A percentile compares a stretch with the other conserved stretches of the same genome.
These are phyloP conservation scores for Malthinus flaveolus DNA, from an alignment of 2,888 invertebrate species.

Conservation along the genomic window DNA sequence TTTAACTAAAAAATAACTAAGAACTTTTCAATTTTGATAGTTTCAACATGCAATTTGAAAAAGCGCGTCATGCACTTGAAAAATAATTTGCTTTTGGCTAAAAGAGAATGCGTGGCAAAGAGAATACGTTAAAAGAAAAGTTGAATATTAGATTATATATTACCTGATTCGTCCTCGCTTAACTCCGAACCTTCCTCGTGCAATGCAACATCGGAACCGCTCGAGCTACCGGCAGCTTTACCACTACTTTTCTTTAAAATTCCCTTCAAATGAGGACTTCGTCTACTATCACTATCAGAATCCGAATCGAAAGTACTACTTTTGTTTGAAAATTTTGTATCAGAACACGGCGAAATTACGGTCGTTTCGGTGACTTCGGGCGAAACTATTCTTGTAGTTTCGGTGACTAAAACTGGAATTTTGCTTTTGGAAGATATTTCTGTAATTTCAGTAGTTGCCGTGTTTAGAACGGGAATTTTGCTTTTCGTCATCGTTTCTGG, in stretches of 20 bases:
- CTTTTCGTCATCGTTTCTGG: slow-evolving; percentile 33
- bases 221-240: slow-evolving; percentile 63
- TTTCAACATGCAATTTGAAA: slow-evolving; percentile 19
- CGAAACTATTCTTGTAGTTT: slow-evolving; percentile 44
- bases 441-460: slow-evolving; percentile 30
- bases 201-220: slow-evolving; percentile 66
- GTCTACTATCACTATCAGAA: slow-evolving; percentile 53
- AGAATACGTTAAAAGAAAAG: slow-evolving; percentile 1
- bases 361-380: slow-evolving; percentile 43
- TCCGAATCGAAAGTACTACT: slow-evolving; percentile 52
- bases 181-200: slow-evolving; percentile 66
- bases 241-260: slow-evolving; percentile 49
- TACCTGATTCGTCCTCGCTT: slow-evolving; percentile 68
- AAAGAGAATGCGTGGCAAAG: slow-evolving; percentile 6
- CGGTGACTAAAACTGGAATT: slow-evolving; percentile 54
- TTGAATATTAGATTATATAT: slow-evolving; percentile 11
- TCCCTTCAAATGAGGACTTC: slow-evolving; percentile 50
- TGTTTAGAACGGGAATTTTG: slow-evolving; percentile 42
- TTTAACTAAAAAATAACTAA: too few relatives aligned
- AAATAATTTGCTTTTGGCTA: background rate
- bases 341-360: slow-evolving; percentile 46
- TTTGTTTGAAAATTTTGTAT: slow-evolving; percentile 43
- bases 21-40: too few relatives aligned
- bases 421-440: slow-evolving; percentile 49
- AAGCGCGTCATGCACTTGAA: slow-evolving; percentile 7